phyloP scores from a whole-genome alignment of 2,888 invertebrate genomes.

The Zygogramma bicolorata region DNA sequence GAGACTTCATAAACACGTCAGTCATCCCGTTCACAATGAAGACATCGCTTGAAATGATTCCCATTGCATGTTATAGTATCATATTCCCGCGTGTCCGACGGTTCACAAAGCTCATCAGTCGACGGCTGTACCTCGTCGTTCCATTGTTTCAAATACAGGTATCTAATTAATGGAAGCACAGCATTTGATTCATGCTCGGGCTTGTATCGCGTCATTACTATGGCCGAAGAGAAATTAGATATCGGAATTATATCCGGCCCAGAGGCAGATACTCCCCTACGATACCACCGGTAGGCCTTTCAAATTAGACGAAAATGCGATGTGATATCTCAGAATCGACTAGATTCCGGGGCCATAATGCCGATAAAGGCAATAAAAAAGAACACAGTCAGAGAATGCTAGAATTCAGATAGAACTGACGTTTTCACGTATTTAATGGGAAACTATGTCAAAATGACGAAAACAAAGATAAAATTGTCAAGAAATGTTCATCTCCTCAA shows the following conservation, averaged over 20 bases:
- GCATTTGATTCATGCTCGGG: slow-evolving; percentile 49
- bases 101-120: slow-evolving; percentile 10
- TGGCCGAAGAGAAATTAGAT: slow-evolving; percentile 42
- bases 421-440: too few species aligned
- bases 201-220: slow-evolving; percentile 43
- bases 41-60: slow-evolving; percentile 14
- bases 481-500: too few species aligned
- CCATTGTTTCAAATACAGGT: slow-evolving; percentile 51
- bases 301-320: background rate
- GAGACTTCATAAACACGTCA: slow-evolving; percentile 21
- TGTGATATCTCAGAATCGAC: too few species aligned
- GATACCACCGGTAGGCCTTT: background rate
- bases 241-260: slow-evolving; percentile 29
- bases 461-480: too few species aligned
- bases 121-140: slow-evolving; percentile 35
- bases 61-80: slow-evolving; percentile 1
- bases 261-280: background rate
- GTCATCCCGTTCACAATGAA: slow-evolving; percentile 16
- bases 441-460: too few species aligned
- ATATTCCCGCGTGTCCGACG: slow-evolving; percentile 14
- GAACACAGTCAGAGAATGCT: too few species aligned
- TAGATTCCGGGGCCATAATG: too few species aligned
- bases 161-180: slow-evolving; percentile 52
- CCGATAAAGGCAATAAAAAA: too few species aligned
- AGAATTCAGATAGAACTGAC: too few species aligned